These are phyloP conservation scores for Leptodactylus fuscus DNA, from an alignment of 2,113 vertebrate species.

Conservation along the genomic window DNA sequence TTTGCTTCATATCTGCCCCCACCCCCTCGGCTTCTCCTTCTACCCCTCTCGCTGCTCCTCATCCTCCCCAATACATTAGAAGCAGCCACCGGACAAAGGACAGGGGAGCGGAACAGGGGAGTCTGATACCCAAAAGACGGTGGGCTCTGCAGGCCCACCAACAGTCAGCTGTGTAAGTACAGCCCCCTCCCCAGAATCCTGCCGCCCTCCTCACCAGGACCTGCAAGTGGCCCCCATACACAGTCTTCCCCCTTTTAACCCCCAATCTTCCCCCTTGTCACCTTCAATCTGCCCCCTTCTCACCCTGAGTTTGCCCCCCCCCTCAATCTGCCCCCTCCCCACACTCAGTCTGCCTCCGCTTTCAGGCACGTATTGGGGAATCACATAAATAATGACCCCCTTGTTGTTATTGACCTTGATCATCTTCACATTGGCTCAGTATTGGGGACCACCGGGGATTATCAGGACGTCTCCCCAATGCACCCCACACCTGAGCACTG, in stretches of 20 bases:
- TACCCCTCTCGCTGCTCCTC: constrained; percentile 65
- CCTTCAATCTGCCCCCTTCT: no score
- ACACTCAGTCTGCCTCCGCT: neutral
- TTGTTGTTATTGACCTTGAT: neutral
- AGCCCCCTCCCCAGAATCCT: constrained; percentile 56
- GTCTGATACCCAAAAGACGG: constrained; percentile 79
- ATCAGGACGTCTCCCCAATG: no score
- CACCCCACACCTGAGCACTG: neutral
- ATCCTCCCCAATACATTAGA: constrained; percentile 26
- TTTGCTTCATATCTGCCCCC: constrained; percentile 7
- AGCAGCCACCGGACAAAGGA: constrained; percentile 65
- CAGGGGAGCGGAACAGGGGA: constrained; percentile 74
- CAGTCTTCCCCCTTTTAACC: no score
- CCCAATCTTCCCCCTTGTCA: no score
- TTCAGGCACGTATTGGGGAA: neutral
- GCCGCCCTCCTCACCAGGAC: constrained; percentile 12
- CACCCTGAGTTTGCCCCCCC: no score
- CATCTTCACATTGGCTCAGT: neutral
- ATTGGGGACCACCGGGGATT: no score
- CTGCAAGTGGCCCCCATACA: no score
- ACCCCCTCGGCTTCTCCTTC: constrained; percentile 58
- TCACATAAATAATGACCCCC: neutral
- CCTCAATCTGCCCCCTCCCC: neutral
- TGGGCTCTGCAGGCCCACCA: constrained; percentile 74
- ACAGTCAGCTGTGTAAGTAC: constrained; percentile 84